A percentile compares a stretch with the other conserved stretches of the same genome.
phyloP scores from a whole-genome alignment of 2,888 invertebrate genomes.

The Trissonchulus sp. region DNA sequence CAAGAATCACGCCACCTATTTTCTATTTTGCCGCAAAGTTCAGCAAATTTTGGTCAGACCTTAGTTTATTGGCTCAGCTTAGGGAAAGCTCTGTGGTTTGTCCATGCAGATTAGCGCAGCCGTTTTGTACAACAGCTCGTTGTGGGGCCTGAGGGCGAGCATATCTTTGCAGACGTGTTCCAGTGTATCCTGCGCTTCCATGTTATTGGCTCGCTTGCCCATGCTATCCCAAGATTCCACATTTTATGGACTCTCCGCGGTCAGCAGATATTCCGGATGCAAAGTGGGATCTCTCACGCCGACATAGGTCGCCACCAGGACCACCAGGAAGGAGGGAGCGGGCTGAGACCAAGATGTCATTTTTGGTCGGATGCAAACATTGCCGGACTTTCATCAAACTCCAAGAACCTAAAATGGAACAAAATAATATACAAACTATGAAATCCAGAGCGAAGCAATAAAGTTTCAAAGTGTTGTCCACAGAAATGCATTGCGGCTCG shows the following conservation, averaged over 20 bases:
- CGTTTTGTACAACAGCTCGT: slow-evolving; percentile 22
- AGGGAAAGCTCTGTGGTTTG: not conserved
- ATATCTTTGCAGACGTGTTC: slow-evolving; percentile 9
- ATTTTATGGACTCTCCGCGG: not conserved
- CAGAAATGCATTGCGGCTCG: too few relatives aligned
- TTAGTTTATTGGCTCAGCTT: too few relatives aligned
- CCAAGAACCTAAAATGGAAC: too few relatives aligned
- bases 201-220: not conserved
- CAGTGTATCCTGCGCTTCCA: not conserved
- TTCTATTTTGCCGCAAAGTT: too few relatives aligned
- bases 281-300: not conserved
- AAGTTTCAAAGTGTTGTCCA: too few relatives aligned
- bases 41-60: too few relatives aligned
- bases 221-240: too few relatives aligned
- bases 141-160: not conserved
- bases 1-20: too few relatives aligned
- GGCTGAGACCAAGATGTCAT: not conserved
- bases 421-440: too few relatives aligned
- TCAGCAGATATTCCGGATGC: not conserved
- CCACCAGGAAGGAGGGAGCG: not conserved
- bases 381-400: not conserved
- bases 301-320: not conserved
- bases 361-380: not conserved
- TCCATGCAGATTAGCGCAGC: slow-evolving; percentile 11
- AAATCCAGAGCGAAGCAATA: too few relatives aligned